A percentile compares a stretch with the other conserved stretches of the same genome.
Conservation (phyloP, 1,140 invertebrate species). For the Epicauta chinensis region DNA sequence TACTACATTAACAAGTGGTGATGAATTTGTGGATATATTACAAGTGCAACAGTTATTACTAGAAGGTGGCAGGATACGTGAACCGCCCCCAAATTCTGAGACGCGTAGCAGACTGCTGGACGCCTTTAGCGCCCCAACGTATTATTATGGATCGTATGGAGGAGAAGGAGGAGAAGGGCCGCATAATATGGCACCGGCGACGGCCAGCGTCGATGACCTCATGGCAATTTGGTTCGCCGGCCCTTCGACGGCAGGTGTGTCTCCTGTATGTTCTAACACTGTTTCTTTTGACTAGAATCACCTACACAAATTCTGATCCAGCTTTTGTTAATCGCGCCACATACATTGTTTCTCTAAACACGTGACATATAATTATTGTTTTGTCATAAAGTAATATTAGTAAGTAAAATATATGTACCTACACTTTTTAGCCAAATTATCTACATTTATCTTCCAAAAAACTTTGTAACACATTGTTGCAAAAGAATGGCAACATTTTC, state of each 20-base stretch:
- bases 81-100: slow-evolving; percentile 38
- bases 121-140: slow-evolving; percentile 34
- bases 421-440: neutral
- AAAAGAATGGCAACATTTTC: neutral
- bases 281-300: no score
- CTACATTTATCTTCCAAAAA: neutral
- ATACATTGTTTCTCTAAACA: no score
- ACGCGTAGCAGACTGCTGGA: slow-evolving; percentile 38
- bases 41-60: slow-evolving; percentile 53
- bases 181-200: slow-evolving; percentile 41
- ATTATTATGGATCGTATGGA: slow-evolving; percentile 35
- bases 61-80: slow-evolving; percentile 42
- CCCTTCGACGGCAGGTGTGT: slow-evolving; percentile 43
- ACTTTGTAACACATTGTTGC: neutral
- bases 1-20: slow-evolving; percentile 27
- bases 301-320: no score
- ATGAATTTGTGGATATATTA: slow-evolving; percentile 55
- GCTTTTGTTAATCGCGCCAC: no score
- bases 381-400: no score
- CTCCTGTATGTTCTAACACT: slow-evolving; percentile 4
- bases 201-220: slow-evolving; percentile 44
- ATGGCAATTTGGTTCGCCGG: slow-evolving; percentile 49
- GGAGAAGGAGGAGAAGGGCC: no score
- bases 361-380: no score
- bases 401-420: no score